Conservation (phyloP, 2,888 invertebrate genomes). For the Eledona agricola region DNA sequence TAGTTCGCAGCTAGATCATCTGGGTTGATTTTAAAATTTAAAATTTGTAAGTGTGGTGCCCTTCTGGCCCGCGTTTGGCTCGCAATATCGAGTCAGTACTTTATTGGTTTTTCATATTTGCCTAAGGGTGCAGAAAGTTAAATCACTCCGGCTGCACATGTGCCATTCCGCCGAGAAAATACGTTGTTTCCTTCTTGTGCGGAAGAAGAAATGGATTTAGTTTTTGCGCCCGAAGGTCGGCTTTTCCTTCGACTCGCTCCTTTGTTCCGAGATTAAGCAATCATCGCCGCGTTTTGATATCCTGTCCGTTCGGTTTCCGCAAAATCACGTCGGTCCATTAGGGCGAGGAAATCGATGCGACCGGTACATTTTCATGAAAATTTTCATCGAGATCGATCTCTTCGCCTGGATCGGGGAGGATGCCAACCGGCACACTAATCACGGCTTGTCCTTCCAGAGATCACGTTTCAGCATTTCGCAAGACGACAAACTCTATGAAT, state of each 20-base stretch:
- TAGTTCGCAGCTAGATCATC: too few relatives aligned
- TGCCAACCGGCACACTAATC: conserved; percentile 4
- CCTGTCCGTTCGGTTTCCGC: conserved; percentile 2
- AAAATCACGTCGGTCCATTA: neutral
- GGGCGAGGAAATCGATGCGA: conserved; percentile 3
- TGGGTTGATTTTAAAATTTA: too few relatives aligned
- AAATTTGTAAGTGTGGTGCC: too few relatives aligned
- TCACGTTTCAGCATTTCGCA: conserved; percentile 12
- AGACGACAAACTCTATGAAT: conserved; percentile 20
- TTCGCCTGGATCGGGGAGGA: neutral
- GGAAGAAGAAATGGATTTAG: too few relatives aligned
- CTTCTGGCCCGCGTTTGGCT: too few relatives aligned
- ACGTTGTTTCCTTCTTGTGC: too few relatives aligned
- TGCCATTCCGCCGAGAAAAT: too few relatives aligned
- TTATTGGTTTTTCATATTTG: too few relatives aligned
- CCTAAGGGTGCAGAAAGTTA: too few relatives aligned
- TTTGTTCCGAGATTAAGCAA: conserved; percentile 4
- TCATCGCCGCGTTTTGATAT: conserved; percentile 8
- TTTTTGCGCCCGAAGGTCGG: conserved; percentile 6
- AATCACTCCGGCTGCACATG: too few relatives aligned
- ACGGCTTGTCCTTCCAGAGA: neutral
- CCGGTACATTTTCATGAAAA: neutral
- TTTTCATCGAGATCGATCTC: neutral
- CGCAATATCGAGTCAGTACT: too few relatives aligned
- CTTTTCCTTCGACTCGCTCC: neutral